A percentile compares a stretch with the other conserved stretches of the same genome.
These are phyloP conservation scores for Trichonephila inaurata DNA, from an alignment of 1,140 invertebrate species.

Conservation along the genomic window DNA sequence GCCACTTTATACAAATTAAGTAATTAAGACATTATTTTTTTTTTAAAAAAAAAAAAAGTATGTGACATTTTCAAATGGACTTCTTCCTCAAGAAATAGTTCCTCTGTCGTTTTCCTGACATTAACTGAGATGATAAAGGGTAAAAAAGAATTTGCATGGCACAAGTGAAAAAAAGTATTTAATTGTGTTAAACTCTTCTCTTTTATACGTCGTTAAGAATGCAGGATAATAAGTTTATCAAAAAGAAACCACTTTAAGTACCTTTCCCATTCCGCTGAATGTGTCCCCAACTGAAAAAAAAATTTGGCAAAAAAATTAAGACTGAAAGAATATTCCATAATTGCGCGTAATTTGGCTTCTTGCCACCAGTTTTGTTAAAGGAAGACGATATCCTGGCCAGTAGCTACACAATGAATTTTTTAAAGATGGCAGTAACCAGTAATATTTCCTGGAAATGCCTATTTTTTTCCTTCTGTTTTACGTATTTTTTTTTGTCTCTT, in stretches of 20 bases:
- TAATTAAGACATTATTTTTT: slow-evolving; percentile 28
- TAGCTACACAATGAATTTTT: slow-evolving; percentile 60
- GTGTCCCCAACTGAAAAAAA: slow-evolving; percentile 56
- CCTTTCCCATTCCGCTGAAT: slow-evolving; percentile 49
- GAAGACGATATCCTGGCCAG: slow-evolving; percentile 58
- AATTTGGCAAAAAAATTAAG: slow-evolving; percentile 18
- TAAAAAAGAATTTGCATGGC: not conserved
- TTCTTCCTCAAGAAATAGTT: slow-evolving; percentile 43
- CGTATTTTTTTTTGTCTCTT: not conserved
- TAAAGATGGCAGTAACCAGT: slow-evolving; percentile 44
- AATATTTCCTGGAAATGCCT: slow-evolving; percentile 33
- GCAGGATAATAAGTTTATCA: slow-evolving; percentile 72
- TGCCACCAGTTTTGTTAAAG: slow-evolving; percentile 69
- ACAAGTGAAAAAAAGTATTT: slow-evolving; percentile 41
- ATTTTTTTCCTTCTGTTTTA: slow-evolving; percentile 30
- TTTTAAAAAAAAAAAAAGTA: not conserved
- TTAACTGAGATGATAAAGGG: slow-evolving; percentile 61
- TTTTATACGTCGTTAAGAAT: slow-evolving; percentile 69
- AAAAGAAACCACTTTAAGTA: slow-evolving; percentile 67
- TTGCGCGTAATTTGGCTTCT: slow-evolving; percentile 74
- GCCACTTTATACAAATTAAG: slow-evolving; percentile 41
- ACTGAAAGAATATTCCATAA: slow-evolving; percentile 54
- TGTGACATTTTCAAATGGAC: slow-evolving; percentile 19
- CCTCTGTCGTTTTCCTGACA: slow-evolving; percentile 50
- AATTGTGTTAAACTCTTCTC: slow-evolving; percentile 73